Percentiles rank a stretch among this genome's conserved stretches.
phyloP scores from a whole-genome alignment of 2,113 vertebrate species.

The Prolemur simus region DNA sequence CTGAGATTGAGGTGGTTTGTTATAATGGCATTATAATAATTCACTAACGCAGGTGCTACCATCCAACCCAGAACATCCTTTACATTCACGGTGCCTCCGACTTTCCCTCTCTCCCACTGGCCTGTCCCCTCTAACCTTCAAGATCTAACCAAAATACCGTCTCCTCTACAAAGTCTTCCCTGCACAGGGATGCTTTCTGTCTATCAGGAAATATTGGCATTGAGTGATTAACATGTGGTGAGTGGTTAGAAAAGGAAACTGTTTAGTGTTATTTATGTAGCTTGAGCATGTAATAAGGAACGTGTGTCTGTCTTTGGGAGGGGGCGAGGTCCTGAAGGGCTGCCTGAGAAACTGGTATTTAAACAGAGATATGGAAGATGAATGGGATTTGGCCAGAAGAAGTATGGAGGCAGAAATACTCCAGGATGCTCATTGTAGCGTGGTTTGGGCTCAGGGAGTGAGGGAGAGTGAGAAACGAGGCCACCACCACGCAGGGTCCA shows the following conservation, averaged over 20 bases:
- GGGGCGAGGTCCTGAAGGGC: not conserved
- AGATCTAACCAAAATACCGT: not conserved
- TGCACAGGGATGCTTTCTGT: not conserved
- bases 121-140: not conserved
- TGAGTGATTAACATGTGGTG: not conserved
- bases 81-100: not conserved
- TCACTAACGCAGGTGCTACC: fast-evolving
- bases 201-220: not conserved
- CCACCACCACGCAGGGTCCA: fast-evolving
- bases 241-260: not conserved
- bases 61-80: not conserved
- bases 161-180: not conserved
- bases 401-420: not conserved
- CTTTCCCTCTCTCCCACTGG: not conserved
- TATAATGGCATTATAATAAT: fast-evolving
- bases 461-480: not conserved
- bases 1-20: not conserved
- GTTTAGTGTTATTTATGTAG: fast-evolving
- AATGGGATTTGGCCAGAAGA: no score
- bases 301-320: not conserved
- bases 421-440: not conserved
- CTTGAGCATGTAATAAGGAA: not conserved
- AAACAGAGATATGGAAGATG: not conserved
- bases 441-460: not conserved
- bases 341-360: not conserved